Percentiles rank a stretch among this genome's conserved stretches.
Evolutionary conservation across 2,888 invertebrate genomes (phyloP).

Genomic region (Agrochola macilenta): DNA sequence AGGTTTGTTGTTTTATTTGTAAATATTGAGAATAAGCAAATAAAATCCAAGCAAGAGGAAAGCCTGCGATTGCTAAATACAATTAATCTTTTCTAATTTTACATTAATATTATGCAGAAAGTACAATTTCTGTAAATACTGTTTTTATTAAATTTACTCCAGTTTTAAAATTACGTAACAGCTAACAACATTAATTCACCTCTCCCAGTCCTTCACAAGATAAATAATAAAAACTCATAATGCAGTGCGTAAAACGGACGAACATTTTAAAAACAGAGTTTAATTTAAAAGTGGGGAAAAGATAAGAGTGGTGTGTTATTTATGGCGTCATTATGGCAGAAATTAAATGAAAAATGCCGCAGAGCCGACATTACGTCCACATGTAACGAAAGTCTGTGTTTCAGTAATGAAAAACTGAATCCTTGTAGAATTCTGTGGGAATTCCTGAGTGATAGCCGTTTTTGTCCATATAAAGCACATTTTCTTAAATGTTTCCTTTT

Average conservation of each 20-base stretch:
- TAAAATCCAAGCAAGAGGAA: neutral
- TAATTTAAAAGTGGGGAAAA: slow-evolving; percentile 81
- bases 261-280: slow-evolving; percentile 75
- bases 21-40: neutral
- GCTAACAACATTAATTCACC: slow-evolving; percentile 33
- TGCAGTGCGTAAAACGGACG: slow-evolving; percentile 64
- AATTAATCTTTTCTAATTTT: neutral
- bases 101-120: too few species aligned
- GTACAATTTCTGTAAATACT: neutral
- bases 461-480: neutral
- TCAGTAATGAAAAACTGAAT: slow-evolving; percentile 65
- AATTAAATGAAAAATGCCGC: slow-evolving; percentile 82
- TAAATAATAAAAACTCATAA: slow-evolving; percentile 65
- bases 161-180: slow-evolving; percentile 8
- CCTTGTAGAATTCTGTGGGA: slow-evolving; percentile 27
- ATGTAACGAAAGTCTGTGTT: slow-evolving; percentile 67
- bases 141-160: neutral
- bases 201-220: slow-evolving; percentile 47
- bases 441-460: slow-evolving; percentile 4
- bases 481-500: slow-evolving; percentile 6
- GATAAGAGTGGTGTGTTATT: slow-evolving; percentile 80
- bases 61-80: neutral
- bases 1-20: neutral
- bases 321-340: slow-evolving; percentile 81
- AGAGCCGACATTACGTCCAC: slow-evolving; percentile 71